Evolutionary conservation across 2,888 invertebrate genomes (phyloP).

Genomic region (Automeris io): DNA sequence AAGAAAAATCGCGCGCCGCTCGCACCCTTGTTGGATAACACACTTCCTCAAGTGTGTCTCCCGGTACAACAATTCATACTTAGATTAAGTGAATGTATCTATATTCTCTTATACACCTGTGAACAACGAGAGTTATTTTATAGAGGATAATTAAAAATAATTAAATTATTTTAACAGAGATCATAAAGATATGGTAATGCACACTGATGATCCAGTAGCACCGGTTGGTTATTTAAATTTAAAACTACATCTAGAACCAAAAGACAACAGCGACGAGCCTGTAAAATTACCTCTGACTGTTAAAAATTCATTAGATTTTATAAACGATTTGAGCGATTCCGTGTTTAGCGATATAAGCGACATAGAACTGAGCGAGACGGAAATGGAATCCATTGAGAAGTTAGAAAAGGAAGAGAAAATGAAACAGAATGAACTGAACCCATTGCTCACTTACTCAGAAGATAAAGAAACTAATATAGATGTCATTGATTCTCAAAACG

Average conservation of each 20-base stretch:
- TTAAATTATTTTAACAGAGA: slow-evolving; percentile 77
- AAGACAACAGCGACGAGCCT: slow-evolving; percentile 64
- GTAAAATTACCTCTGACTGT: slow-evolving; percentile 61
- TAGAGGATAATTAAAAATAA: too few species aligned
- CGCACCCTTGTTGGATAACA: too few species aligned
- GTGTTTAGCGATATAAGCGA: slow-evolving; percentile 81
- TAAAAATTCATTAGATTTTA: slow-evolving; percentile 78
- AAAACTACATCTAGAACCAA: slow-evolving; percentile 86
- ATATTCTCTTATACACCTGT: too few species aligned
- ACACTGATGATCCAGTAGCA: slow-evolving; percentile 94
- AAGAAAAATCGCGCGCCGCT: too few species aligned
- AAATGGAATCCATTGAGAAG: slow-evolving; percentile 77
- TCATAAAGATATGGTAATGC: slow-evolving; percentile 90
- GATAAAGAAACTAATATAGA: slow-evolving; percentile 40
- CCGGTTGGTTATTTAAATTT: slow-evolving; percentile 96
- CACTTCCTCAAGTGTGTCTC: too few species aligned
- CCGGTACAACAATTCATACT: too few species aligned
- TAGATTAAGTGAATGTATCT: too few species aligned
- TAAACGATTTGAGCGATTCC: slow-evolving; percentile 79
- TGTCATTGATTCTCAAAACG: slow-evolving; percentile 36
- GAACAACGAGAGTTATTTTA: too few species aligned
- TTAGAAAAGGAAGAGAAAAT: slow-evolving; percentile 65
- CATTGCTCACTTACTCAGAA: slow-evolving; percentile 52
- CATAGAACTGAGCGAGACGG: slow-evolving; percentile 79
- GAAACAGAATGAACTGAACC: slow-evolving; percentile 61